Conservation (phyloP, 2,113 vertebrate species). For the Ammodytes dubius region DNA sequence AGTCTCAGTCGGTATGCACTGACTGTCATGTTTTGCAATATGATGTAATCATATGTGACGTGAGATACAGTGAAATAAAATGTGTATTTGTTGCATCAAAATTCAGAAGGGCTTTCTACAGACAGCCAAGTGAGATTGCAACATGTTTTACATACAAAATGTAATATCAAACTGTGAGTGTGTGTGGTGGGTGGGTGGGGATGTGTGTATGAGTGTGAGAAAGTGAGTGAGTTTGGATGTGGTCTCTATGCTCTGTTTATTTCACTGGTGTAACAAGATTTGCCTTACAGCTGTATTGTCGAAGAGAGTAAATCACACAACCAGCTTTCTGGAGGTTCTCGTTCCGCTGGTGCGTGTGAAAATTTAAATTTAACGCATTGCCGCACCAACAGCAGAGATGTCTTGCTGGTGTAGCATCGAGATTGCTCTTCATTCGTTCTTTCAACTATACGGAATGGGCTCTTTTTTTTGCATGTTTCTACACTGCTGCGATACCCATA, state of each 20-base stretch:
- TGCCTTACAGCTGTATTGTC: conserved; percentile 16
- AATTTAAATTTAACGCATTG: conserved; percentile 37
- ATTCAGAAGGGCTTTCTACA: not conserved
- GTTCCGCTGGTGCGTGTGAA: conserved; percentile 12
- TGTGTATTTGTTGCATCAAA: not conserved
- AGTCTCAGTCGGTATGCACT: too few species aligned
- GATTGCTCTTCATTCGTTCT: not conserved
- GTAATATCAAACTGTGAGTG: not conserved
- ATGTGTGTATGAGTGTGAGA: too few species aligned
- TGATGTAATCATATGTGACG: too few species aligned
- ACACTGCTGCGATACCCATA: not conserved
- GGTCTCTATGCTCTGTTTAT: not conserved
- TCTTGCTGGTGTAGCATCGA: conserved; percentile 13
- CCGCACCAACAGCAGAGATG: conserved; percentile 6
- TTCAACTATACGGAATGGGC: not conserved
- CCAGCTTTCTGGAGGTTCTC: conserved; percentile 19
- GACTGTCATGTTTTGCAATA: too few species aligned
- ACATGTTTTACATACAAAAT: conserved; percentile 5
- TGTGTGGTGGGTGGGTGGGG: not conserved
- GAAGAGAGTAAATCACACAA: conserved; percentile 35
- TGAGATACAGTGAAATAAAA: not conserved
- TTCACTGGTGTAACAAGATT: conserved; percentile 5
- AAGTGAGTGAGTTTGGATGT: not conserved
- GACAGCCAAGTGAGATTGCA: not conserved
- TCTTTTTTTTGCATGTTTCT: not conserved